phyloP scores from a whole-genome alignment of 2,113 vertebrate genomes.

The Motacilla tschutschensis region DNA sequence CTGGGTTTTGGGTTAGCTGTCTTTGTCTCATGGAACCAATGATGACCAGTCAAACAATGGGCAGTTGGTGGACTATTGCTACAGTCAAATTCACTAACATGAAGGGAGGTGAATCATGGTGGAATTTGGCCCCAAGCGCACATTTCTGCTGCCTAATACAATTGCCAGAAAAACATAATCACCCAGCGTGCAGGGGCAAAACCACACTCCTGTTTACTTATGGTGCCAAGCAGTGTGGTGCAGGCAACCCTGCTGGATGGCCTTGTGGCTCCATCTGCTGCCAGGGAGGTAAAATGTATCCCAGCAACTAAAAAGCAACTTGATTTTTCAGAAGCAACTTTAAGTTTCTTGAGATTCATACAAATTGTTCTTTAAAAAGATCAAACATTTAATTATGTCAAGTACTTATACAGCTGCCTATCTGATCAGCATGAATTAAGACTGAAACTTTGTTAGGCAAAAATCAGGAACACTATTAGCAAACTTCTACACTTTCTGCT shows the following conservation, averaged over 20 bases:
- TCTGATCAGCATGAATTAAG: neutral
- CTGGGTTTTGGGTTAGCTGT: neutral
- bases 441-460: neutral
- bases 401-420: neutral
- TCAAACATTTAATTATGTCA: neutral
- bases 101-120: neutral
- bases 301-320: neutral
- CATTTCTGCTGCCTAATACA: neutral
- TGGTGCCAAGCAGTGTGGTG: neutral
- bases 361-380: neutral
- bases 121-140: neutral
- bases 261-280: conserved; percentile 29
- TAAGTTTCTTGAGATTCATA: neutral
- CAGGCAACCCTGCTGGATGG: neutral
- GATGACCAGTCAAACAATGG: neutral
- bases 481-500: neutral
- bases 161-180: neutral
- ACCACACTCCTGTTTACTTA: neutral
- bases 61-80: neutral
- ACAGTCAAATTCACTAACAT: neutral
- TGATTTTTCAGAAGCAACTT: neutral
- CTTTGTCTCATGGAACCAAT: neutral
- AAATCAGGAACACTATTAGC: neutral
- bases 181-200: neutral
- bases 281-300: neutral